Percentiles rank a stretch among this genome's conserved stretches.
phyloP scores from a whole-genome alignment of 2,113 vertebrate species.

The Penelope pileata region DNA sequence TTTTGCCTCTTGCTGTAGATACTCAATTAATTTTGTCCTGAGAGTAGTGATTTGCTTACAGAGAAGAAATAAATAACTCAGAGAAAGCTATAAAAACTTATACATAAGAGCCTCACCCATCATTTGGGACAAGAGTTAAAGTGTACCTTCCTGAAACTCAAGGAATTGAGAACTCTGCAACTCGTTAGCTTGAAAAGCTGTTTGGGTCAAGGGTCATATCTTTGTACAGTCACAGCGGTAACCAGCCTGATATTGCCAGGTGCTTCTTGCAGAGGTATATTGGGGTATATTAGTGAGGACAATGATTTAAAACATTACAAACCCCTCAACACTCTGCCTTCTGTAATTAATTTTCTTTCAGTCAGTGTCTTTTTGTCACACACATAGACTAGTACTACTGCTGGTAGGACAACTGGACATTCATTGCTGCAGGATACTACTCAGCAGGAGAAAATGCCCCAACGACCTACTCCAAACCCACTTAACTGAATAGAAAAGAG shows the following conservation, averaged over 20 bases:
- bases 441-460: not conserved
- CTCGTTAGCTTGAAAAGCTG: not conserved
- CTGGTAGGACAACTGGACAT: not conserved
- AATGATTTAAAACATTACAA: not conserved
- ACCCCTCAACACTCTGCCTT: not conserved
- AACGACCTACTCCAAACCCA: not conserved
- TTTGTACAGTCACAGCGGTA: not conserved
- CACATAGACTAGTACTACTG: rapidly evolving
- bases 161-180: not conserved
- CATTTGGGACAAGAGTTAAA: not conserved
- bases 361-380: not conserved
- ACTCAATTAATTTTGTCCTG: not conserved
- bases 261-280: not conserved
- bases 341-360: not conserved
- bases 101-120: not conserved
- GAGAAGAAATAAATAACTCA: not conserved
- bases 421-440: not conserved
- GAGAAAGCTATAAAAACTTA: not conserved
- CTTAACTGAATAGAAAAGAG: not conserved
- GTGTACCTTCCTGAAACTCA: not conserved
- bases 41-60: not conserved
- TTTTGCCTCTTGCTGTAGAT: not conserved
- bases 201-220: not conserved
- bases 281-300: not conserved
- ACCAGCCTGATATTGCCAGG: not conserved